Percentiles rank a stretch among this genome's conserved stretches.
These are phyloP conservation scores for Aplysina aerophoba DNA, from an alignment of 37 sponge, comb jelly and placozoan genomes.

Conservation along the genomic window DNA sequence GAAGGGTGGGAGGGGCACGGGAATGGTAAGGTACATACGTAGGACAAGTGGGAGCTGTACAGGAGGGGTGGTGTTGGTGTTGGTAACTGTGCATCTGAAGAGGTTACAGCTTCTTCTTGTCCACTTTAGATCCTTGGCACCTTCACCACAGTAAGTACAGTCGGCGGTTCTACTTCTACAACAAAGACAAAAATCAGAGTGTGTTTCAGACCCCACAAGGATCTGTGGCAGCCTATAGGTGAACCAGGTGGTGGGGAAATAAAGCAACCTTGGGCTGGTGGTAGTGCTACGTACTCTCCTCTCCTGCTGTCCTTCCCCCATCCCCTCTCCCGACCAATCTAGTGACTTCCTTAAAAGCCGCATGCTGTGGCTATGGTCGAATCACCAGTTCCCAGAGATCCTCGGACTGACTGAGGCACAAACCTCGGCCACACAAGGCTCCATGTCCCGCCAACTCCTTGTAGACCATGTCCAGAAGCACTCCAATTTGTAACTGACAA, in stretches of 20 bases:
- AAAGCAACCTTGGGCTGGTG: too few relatives aligned
- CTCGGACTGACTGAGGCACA: not conserved
- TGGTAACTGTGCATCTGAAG: not conserved
- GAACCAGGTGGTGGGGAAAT: too few relatives aligned
- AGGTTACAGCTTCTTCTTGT: not conserved
- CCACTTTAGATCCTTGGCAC: conserved; percentile 78
- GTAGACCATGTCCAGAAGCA: not conserved
- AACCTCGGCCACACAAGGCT: not conserved
- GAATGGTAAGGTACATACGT: too few relatives aligned
- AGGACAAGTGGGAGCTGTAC: too few relatives aligned
- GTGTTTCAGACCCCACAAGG: conserved; percentile 58
- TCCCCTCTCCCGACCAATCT: too few relatives aligned
- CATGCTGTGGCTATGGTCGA: not conserved
- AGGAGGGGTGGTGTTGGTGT: not conserved
- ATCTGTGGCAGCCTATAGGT: conserved; percentile 68
- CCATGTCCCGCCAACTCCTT: not conserved
- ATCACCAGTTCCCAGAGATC: not conserved
- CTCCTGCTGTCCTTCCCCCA: too few relatives aligned
- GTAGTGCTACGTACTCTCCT: too few relatives aligned
- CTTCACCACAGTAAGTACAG: conserved; percentile 59
- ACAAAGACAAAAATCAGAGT: conserved; percentile 46
- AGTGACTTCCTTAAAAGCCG: conserved; percentile 2
- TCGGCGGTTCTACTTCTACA: conserved; percentile 63
- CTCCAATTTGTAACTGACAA: too few relatives aligned
- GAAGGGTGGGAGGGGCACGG: too few relatives aligned